Evolutionary conservation across 2,888 invertebrate genomes (phyloP).

Genomic region (Perizoma affinitatum): DNA sequence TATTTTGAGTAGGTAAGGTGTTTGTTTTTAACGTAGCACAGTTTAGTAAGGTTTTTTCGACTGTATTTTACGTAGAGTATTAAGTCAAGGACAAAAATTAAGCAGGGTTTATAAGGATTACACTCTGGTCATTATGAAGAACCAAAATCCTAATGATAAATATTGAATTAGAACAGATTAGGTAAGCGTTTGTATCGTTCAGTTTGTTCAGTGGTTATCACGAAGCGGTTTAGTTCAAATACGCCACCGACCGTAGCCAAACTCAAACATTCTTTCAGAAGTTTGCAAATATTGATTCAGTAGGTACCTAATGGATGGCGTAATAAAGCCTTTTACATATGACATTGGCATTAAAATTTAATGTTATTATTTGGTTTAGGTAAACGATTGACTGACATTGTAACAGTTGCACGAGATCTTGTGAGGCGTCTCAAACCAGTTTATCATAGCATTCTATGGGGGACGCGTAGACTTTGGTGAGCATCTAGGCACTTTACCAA

Average conservation of each 20-base stretch:
- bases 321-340: conserved; percentile 56
- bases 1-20: too few species aligned
- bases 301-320: conserved; percentile 48
- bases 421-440: too few species aligned
- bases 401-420: neutral
- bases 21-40: too few species aligned
- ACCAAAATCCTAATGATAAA: conserved; percentile 12
- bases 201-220: conserved; percentile 40
- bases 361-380: neutral
- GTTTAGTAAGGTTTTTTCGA: too few species aligned
- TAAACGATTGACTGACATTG: neutral
- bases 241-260: conserved; percentile 33
- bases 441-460: too few species aligned
- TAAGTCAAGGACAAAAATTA: conserved; percentile 23
- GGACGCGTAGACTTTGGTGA: too few species aligned
- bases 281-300: conserved; percentile 53
- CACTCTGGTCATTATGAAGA: conserved; percentile 16
- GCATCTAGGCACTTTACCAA: too few species aligned
- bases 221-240: conserved; percentile 40
- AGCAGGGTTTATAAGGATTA: conserved; percentile 15
- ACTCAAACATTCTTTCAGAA: conserved; percentile 54
- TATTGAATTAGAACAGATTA: conserved; percentile 27
- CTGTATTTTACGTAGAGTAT: neutral
- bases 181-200: conserved; percentile 17
- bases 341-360: conserved; percentile 58